Evolutionary conservation across 2,888 invertebrate species (phyloP).

Genomic region (Meliscaeva auricollis): DNA sequence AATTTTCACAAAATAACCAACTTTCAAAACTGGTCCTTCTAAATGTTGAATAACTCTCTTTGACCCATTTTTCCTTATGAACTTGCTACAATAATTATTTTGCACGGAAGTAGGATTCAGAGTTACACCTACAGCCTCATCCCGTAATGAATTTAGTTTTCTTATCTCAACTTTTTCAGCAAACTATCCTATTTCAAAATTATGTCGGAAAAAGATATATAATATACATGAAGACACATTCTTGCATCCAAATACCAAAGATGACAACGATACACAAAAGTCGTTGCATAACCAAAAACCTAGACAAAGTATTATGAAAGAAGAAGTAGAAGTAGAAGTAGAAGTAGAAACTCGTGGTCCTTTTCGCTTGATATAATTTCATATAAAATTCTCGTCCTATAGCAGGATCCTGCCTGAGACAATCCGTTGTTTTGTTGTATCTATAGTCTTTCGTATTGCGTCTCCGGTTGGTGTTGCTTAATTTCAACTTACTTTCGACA

Average conservation of each 20-base stretch:
- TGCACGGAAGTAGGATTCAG: slow-evolving; percentile 4
- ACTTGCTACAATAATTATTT: slow-evolving; percentile 2
- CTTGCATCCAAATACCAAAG: slow-evolving; percentile 24
- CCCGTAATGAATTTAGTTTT: slow-evolving; percentile 56
- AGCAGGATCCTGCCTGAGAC: slow-evolving; percentile 31
- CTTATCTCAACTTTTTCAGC: slow-evolving; percentile 53
- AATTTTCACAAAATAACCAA: slow-evolving; percentile 7
- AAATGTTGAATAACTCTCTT: slow-evolving; percentile 1
- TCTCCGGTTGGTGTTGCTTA: slow-evolving; percentile 29
- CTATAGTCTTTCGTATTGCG: neutral
- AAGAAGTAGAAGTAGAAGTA: no score
- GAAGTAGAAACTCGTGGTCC: slow-evolving; percentile 37
- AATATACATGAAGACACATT: neutral
- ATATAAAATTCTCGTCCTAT: neutral
- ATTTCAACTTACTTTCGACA: slow-evolving; percentile 53
- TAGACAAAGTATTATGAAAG: slow-evolving; percentile 15
- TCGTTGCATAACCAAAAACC: slow-evolving; percentile 23
- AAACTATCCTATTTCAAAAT: slow-evolving; percentile 49
- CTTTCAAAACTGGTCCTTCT: neutral
- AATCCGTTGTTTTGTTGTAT: slow-evolving; percentile 1
- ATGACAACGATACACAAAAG: slow-evolving; percentile 32
- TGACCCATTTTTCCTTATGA: slow-evolving; percentile 29
- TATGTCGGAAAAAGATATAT: neutral
- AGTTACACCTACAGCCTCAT: slow-evolving; percentile 42
- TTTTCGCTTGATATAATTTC: slow-evolving; percentile 26